Conservation (phyloP, 1,140 invertebrate species). For the Tribolium castaneum region DNA sequence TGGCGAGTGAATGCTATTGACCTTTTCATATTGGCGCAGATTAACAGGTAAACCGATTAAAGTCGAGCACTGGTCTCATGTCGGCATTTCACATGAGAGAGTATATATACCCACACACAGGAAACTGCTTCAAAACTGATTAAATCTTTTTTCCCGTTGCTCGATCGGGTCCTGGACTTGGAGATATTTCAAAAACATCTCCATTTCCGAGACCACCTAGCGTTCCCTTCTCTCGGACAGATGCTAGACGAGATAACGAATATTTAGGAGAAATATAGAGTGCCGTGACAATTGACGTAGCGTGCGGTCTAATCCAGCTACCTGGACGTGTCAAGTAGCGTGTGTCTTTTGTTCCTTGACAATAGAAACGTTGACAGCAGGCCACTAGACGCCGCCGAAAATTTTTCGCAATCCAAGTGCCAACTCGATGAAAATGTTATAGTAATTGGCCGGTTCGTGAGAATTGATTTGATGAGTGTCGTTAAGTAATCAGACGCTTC, state of each 20-base stretch:
- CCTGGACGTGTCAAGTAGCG: conserved; percentile 43
- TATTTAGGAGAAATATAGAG: conserved; percentile 40
- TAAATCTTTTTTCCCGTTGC: conserved; percentile 18
- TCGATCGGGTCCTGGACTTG: not conserved
- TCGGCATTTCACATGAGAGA: conserved; percentile 55
- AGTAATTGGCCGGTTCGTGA: conserved; percentile 33
- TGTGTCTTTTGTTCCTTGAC: conserved; percentile 34
- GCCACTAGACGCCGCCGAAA: not conserved
- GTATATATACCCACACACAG: conserved; percentile 44
- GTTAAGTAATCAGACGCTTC: conserved; percentile 18
- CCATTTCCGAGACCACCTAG: conserved; percentile 37
- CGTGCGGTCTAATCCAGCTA: conserved; percentile 37
- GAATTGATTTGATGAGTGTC: not conserved
- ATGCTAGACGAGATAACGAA: conserved; percentile 28
- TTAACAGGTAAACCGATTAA: conserved; percentile 63
- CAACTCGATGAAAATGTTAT: conserved; percentile 36
- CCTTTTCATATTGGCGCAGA: conserved; percentile 55
- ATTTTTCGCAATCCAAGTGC: conserved; percentile 28
- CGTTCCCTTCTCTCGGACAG: not conserved
- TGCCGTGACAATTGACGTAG: conserved; percentile 40
- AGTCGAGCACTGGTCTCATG: conserved; percentile 55
- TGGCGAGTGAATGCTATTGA: conserved; percentile 55
- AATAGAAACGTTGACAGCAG: conserved; percentile 20
- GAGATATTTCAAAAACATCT: conserved; percentile 34
- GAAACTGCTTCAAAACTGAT: conserved; percentile 28